Evolutionary conservation across 2,797 vertebrate genomes (phyloP), one percentile per base, ranked within the genome.

Genomic region (Triplophysa bombifrons): DNA sequence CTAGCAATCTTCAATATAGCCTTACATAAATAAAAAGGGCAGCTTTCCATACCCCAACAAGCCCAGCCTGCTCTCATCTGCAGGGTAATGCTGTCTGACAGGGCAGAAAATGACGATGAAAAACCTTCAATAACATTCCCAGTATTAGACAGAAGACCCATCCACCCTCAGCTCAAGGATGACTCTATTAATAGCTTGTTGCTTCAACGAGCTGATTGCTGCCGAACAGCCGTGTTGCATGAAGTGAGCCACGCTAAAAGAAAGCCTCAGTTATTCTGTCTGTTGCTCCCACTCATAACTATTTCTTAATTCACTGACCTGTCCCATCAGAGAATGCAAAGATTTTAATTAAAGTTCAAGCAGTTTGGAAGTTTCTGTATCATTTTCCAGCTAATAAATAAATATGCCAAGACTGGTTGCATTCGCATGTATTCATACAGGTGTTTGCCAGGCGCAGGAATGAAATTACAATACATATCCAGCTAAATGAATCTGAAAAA

Each of bases 161-260:
- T 34, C 13, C 44, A 41, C 60, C 30, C 56, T 71, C 58, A 38
- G 30, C 30, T 65, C 58, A 64, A 65, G 69, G 38, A 72, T 56
- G 69, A 61, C 30, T 69, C 17, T 48, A 69, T 78, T 65, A 72
- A 72, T 71, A 78, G 56, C 46, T 41, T 72, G 76, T 44, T 78
- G 48, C 68, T 64, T 72, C 12, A 9, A 48, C 13, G 48, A n/a
- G 34, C 46, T 65, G 20, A 72, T 30, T 27, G 34, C 58, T 64
- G 48, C 11, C 2, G 12, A 78, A 65, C 17, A 69, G 55, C 11
- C 3, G 2, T 14, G 2, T 66, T 16, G 0, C 20, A 3, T 51
- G 63, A 78, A 78, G 65, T 25, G 27, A 70, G 8, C 3, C 34
- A 79, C 44, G 11, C 19, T 25, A 14, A 44, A 44, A 22, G 20